Evolutionary conservation across 2,888 invertebrate genomes (phyloP).

Genomic region (Euphydryas editha): DNA sequence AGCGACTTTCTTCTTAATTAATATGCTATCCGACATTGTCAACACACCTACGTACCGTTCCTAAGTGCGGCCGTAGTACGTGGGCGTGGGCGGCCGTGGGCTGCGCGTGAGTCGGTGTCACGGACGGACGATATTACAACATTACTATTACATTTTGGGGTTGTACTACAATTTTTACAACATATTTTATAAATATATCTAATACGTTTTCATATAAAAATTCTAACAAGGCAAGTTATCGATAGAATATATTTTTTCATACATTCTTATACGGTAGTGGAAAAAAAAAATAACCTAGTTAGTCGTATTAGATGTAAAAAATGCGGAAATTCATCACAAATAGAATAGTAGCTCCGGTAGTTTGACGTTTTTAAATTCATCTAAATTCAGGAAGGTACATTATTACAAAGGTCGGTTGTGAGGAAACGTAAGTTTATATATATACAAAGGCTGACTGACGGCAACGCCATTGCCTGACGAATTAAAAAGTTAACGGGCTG

Average conservation of each 20-base stretch:
- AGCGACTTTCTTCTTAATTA: slow-evolving; percentile 79
- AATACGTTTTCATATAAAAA: no score
- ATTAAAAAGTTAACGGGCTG: slow-evolving; percentile 80
- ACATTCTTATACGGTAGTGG: neutral
- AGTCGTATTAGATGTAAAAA: neutral
- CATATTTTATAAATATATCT: neutral
- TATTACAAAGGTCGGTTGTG: slow-evolving; percentile 43
- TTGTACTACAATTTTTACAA: neutral
- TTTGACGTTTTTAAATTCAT: slow-evolving; percentile 26
- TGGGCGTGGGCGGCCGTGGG: slow-evolving; percentile 43
- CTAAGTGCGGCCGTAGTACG: slow-evolving; percentile 36
- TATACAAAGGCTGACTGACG: slow-evolving; percentile 68
- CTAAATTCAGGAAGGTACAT: slow-evolving; percentile 46
- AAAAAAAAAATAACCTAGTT: neutral
- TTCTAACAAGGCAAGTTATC: neutral
- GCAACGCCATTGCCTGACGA: slow-evolving; percentile 68
- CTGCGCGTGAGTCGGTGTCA: slow-evolving; percentile 64
- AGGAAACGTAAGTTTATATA: slow-evolving; percentile 52
- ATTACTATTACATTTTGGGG: slow-evolving; percentile 21
- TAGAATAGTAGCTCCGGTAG: neutral
- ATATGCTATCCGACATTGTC: slow-evolving; percentile 81
- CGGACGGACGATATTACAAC: slow-evolving; percentile 30
- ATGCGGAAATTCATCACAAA: slow-evolving; percentile 18
- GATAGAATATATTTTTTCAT: neutral
- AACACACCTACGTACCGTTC: slow-evolving; percentile 65